Percentiles rank a stretch among this genome's conserved stretches.
phyloP scores from a whole-genome alignment of 2,888 invertebrate species.

The Epinotia nisella region DNA sequence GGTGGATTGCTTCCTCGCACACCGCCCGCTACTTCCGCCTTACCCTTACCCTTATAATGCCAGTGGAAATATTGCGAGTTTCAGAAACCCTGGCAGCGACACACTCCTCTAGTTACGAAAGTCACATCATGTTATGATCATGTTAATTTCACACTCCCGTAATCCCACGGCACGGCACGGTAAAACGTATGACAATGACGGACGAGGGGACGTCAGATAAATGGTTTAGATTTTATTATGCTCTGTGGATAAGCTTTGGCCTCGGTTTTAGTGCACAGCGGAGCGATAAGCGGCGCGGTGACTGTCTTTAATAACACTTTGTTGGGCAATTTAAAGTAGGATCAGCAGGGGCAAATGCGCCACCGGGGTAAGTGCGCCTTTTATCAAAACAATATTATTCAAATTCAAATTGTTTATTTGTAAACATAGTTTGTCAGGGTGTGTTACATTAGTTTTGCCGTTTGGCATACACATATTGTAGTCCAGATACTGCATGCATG shows the following conservation, averaged over 20 bases:
- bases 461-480: too few species aligned
- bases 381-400: too few species aligned
- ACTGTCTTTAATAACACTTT: background rate
- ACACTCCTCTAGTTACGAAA: conserved; percentile 1
- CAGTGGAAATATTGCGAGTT: background rate
- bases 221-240: conserved; percentile 37
- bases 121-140: conserved; percentile 16
- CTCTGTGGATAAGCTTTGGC: conserved; percentile 8
- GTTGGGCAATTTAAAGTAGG: too few species aligned
- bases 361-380: too few species aligned
- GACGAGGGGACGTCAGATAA: conserved; percentile 27
- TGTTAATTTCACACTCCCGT: conserved; percentile 41
- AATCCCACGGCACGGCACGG: conserved; percentile 9
- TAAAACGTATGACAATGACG: conserved; percentile 29
- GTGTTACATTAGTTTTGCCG: too few species aligned
- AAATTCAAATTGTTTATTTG: too few species aligned
- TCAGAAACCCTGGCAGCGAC: conserved; percentile 3
- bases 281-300: background rate
- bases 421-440: too few species aligned
- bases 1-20: too few species aligned
- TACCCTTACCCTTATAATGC: too few species aligned
- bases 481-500: too few species aligned
- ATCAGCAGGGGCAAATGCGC: too few species aligned
- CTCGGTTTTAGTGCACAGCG: background rate
- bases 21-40: too few species aligned